Evolutionary conservation across 2,888 invertebrate genomes (phyloP).

Genomic region (Ligdia adustata): DNA sequence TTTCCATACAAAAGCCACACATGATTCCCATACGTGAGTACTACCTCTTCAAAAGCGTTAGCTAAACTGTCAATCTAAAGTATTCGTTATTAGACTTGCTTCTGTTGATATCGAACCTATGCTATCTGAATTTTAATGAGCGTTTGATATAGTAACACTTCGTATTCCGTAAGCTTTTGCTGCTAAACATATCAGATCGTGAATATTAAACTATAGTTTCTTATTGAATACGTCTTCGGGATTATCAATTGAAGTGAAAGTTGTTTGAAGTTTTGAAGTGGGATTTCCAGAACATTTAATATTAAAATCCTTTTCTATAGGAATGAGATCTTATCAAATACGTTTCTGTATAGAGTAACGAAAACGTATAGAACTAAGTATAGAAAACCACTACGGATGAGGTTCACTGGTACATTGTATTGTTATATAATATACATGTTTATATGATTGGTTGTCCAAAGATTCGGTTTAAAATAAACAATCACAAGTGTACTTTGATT

Average conservation of each 20-base stretch:
- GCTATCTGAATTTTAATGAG: conserved; percentile 38
- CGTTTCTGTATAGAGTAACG: too few species aligned
- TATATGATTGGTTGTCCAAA: too few species aligned
- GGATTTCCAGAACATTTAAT: too few species aligned
- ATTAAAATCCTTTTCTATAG: too few species aligned
- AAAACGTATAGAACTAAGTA: too few species aligned
- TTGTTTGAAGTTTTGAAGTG: too few species aligned
- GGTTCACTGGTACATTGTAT: too few species aligned
- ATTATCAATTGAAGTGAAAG: conserved; percentile 10
- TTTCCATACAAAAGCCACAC: conserved; percentile 16
- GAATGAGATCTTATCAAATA: too few species aligned
- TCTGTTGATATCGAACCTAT: conserved; percentile 26
- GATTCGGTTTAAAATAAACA: too few species aligned
- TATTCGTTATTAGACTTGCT: conserved; percentile 22
- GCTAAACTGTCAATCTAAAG: conserved; percentile 23
- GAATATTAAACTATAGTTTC: conserved; percentile 43
- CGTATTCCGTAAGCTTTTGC: conserved; percentile 23
- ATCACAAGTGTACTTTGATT: too few species aligned
- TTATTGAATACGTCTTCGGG: conserved; percentile 28
- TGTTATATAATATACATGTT: too few species aligned
- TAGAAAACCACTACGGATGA: too few species aligned
- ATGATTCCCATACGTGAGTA: conserved; percentile 14
- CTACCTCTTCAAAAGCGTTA: conserved; percentile 19
- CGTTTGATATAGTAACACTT: conserved; percentile 29
- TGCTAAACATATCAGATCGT: conserved; percentile 23